A percentile compares a stretch with the other conserved stretches of the same genome.
Evolutionary conservation across 2,113 vertebrate species (phyloP).

Genomic region (Ramphastos sulfuratus): DNA sequence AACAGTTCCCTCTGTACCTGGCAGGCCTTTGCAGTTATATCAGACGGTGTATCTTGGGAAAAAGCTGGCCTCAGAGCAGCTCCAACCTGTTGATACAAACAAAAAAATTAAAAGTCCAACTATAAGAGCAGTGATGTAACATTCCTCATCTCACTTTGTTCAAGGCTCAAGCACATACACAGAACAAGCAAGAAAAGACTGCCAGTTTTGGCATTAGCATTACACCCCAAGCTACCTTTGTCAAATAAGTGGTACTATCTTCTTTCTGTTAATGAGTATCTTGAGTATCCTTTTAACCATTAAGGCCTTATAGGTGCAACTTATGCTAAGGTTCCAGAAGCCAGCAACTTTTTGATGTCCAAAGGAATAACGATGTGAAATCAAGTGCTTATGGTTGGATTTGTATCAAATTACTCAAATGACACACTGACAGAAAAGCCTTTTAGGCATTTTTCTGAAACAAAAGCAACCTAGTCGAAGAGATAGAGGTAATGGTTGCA

Average conservation of each 20-base stretch:
- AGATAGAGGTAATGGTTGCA: not conserved
- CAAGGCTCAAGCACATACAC: not conserved
- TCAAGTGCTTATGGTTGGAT: not conserved
- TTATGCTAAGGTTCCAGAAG: not conserved
- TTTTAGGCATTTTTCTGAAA: not conserved
- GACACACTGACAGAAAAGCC: not conserved
- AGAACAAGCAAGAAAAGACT: not conserved
- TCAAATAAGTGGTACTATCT: not conserved
- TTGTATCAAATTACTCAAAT: not conserved
- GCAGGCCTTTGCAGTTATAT: conserved; percentile 98
- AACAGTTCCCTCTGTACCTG: conserved; percentile 80
- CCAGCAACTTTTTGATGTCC: not conserved
- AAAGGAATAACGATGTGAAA: not conserved
- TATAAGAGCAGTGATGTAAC: not conserved
- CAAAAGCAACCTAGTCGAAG: not conserved
- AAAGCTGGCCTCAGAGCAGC: conserved; percentile 97
- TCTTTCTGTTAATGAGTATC: not conserved
- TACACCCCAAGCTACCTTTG: not conserved
- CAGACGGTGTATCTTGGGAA: conserved; percentile 96
- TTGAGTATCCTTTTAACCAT: not conserved
- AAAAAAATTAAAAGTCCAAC: not conserved
- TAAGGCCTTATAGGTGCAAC: not conserved
- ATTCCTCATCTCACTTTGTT: not conserved
- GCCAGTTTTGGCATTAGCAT: not conserved
- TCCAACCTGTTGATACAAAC: conserved; percentile 82